These are phyloP conservation scores for Oceanodroma tethys DNA, from an alignment of 2,113 vertebrate genomes.

Conservation along the genomic window DNA sequence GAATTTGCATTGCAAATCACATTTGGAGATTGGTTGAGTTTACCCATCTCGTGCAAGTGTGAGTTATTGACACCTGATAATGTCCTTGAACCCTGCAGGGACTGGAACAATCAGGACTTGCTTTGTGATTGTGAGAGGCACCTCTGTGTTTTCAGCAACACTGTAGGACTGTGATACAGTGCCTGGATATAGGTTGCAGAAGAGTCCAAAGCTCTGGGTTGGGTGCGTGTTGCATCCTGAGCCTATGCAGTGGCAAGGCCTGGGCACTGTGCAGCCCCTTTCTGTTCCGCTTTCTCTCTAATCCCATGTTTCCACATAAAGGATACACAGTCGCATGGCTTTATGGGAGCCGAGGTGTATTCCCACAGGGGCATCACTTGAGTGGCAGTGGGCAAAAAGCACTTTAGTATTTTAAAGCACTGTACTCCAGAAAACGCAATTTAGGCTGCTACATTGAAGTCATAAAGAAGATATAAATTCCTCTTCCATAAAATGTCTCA, in stretches of 20 bases:
- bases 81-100: background rate
- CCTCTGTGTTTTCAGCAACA: background rate
- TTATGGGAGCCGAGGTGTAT: background rate
- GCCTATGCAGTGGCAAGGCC: background rate
- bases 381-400: background rate
- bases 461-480: background rate
- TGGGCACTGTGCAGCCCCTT: background rate
- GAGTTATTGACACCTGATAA: background rate
- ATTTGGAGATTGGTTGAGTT: background rate
- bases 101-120: background rate
- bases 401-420: background rate
- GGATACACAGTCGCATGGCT: rapidly evolving
- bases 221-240: rapidly evolving
- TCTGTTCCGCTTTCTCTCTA: background rate
- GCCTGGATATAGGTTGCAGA: rapidly evolving
- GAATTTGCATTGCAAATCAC: background rate
- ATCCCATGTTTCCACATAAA: background rate
- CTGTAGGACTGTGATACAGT: background rate
- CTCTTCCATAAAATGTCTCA: background rate
- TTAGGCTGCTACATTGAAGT: background rate
- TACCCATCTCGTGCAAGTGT: background rate
- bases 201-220: rapidly evolving
- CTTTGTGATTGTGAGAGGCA: background rate
- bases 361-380: background rate
- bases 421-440: background rate